Conservation (phyloP, 2,888 invertebrate species). For the Acanthosoma haemorrhoidale region DNA sequence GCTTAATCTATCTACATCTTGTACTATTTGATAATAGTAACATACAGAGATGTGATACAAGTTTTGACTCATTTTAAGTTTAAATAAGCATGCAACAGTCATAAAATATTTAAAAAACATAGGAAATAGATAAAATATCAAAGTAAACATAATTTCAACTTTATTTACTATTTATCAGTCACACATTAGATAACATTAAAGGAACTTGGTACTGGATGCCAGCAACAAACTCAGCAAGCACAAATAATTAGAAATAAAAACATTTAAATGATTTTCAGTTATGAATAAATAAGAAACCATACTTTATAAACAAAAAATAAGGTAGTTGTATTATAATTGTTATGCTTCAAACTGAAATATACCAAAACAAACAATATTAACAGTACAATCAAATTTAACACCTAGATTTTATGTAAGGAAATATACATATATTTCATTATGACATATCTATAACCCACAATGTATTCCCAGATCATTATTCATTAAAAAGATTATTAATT, state of each 20-base stretch:
- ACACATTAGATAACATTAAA: conserved; percentile 9
- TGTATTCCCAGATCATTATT: not conserved
- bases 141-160: not conserved
- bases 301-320: not conserved
- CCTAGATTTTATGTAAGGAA: not conserved
- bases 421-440: not conserved
- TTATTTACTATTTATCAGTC: conserved; percentile 18
- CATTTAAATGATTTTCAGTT: not conserved
- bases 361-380: not conserved
- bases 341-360: not conserved
- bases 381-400: not conserved
- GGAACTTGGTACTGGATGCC: conserved; percentile 18
- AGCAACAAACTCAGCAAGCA: not conserved
- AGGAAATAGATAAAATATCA: not conserved
- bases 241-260: not conserved
- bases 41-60: no score
- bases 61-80: no score
- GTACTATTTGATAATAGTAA: no score
- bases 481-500: not conserved
- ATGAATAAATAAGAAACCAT: not conserved
- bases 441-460: not conserved
- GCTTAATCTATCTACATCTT: no score
- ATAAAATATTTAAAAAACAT: no score
- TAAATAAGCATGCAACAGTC: no score
- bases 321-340: not conserved